Base-by-base conservation (phyloP, 2,113 vertebrate species). In the Lepus europaeus region DNA sequence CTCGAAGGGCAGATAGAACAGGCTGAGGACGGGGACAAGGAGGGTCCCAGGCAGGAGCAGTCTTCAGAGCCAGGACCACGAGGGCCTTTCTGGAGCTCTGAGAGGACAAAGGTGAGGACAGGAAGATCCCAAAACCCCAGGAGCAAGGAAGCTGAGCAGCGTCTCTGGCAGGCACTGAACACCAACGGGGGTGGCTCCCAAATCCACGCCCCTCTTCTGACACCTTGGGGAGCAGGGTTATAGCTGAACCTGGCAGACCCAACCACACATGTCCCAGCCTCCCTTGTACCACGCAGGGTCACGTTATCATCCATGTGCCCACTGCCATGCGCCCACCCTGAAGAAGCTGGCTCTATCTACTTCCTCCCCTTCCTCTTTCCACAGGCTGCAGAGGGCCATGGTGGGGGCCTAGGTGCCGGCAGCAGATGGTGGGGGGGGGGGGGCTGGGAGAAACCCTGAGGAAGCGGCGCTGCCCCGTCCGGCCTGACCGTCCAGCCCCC, bases 401-500 rank as follows among this genome's bases (percentile, higher is more conserved):
- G 53, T 1, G 14, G 63, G 14, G 16, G 56, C 4, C 10, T 3
- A 17, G 1, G 1, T 59, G 19, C 56, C 17, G 56, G 0, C 20
- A 31, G 64, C 53, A 23, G 72, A 14, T 0, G 3, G 33, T 1
- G 9, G 45, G 53, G n/a, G 6, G 20, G 25, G 9, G 33, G 13
- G n/a, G 11, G n/a, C 0, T 12, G n/a, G 59, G 20, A 27, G 82
- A 56, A 56, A 36, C 14, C 59, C 45, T 45, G 45, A 45, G 45
- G 45, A 7, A 45, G 45, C 7, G 45, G 45, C 6, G 45, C 45
- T 5, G 83, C 72, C 36, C 12, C 23, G 31, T 8, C 25, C 5
- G 0, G 3, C 6, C 0, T 7, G 31, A n/a, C 45, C 76, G n/a
- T 1, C 4, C 33, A 51, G 36, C 36, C 16, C 51, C 45, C 23